phyloP scores from a whole-genome alignment of 37 sponge, comb jelly and placozoan genomes.

The Ianthella basta region DNA sequence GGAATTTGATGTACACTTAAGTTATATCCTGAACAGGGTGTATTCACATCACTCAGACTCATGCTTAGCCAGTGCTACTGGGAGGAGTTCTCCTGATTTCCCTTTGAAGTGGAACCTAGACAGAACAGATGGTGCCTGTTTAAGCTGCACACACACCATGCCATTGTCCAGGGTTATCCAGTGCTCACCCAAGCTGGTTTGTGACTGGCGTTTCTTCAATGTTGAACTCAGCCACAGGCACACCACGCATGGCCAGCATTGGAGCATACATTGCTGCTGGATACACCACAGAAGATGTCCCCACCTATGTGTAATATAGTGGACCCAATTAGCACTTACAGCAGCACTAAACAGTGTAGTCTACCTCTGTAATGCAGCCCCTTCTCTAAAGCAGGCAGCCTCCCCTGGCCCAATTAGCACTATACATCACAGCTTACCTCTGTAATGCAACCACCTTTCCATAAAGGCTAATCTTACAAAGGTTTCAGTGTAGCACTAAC shows the following conservation, averaged over 20 bases:
- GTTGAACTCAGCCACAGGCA: slow-evolving; percentile 96
- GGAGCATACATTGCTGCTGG: slow-evolving; percentile 93
- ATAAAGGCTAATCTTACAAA: too few species aligned
- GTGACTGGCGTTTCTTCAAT: slow-evolving; percentile 88
- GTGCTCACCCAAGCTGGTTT: slow-evolving; percentile 38
- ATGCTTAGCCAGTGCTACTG: slow-evolving; percentile 74
- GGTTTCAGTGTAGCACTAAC: too few species aligned
- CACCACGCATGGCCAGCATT: slow-evolving; percentile 76
- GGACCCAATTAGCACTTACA: too few species aligned
- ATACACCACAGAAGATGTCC: slow-evolving; percentile 93
- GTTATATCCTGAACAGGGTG: too few species aligned
- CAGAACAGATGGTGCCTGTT: neutral
- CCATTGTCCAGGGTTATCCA: too few species aligned
- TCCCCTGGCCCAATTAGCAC: too few species aligned
- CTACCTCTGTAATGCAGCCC: too few species aligned
- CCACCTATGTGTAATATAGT: slow-evolving; percentile 78
- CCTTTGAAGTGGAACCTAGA: slow-evolving; percentile 91
- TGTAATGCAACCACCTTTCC: too few species aligned
- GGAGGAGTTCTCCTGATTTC: slow-evolving; percentile 87
- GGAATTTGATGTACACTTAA: too few species aligned
- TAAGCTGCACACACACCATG: neutral
- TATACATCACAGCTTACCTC: too few species aligned
- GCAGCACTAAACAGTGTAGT: too few species aligned
- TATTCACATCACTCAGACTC: neutral
- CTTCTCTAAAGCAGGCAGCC: too few species aligned